Evolutionary conservation across 1,140 invertebrate species (phyloP), one percentile per base, ranked within the genome.

Genomic region (Drosophila arizonae): DNA sequence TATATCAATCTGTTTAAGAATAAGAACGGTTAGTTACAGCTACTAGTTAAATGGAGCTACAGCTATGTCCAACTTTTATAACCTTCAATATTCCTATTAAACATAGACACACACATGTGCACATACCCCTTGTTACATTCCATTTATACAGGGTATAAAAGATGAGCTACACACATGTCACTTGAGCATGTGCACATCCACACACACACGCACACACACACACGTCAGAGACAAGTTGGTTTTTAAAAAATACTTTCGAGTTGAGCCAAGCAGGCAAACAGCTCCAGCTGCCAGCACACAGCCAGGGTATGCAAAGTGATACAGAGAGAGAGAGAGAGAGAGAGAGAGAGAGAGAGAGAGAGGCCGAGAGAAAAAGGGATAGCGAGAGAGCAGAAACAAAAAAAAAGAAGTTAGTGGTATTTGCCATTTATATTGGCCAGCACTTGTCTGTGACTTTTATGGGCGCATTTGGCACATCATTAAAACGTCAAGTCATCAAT

Each of bases 401-500:
- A 36, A 56, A 15, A 17, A 62, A 24, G 1, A 36, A 56, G 41
- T 11, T 43, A 28, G 1, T n/a, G 11, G 48, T 43, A 17, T 26
- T 15, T 54, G n/a, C 30, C 52, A 30, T 15, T 17, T 54, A 10
- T 66, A 17, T 36, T 56, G 46, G 52, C 33, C 10, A 52, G 65
- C 61, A 51, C 45, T 70, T 88, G 65, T 75, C 73, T 45, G 54
- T 80, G 85, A 88, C 84, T 89, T 88, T 88, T 88, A 88, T 89
- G 74, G 80, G 55, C 64, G 26, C 85, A 85, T 86, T 89, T 90
- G 73, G 78, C 86, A 89, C 86, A 85, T 89, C 88, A 90, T 90
- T 90, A 90, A 90, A 90, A 90, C 78, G 88, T 90, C 88, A 90
- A 90, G 88, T 90, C 90, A 91, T 91, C 90, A 91, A 91, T 91